Evolutionary conservation across 2,888 invertebrate genomes (phyloP).

Genomic region (Synergus itoensis): DNA sequence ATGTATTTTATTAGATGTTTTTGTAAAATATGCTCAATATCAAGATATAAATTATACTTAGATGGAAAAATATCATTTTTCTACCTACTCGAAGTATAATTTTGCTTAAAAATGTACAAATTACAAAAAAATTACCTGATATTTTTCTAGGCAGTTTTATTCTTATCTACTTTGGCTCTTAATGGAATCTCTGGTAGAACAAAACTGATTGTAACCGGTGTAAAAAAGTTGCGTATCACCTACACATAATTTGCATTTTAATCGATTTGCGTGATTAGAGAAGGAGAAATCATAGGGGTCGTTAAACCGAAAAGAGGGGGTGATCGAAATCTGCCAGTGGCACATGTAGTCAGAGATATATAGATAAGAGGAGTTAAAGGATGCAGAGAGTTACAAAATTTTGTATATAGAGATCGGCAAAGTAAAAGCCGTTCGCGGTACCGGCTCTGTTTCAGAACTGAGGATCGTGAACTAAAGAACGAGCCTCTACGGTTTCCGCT

Average conservation of each 20-base stretch:
- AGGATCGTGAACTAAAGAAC: slow-evolving; percentile 48
- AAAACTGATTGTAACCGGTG: slow-evolving; percentile 7
- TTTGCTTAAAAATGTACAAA: neutral
- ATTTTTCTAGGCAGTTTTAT: neutral
- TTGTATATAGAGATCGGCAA: neutral
- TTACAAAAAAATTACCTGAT: neutral
- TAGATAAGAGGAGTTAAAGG: neutral
- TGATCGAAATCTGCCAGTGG: slow-evolving; percentile 1
- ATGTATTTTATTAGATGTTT: too few species aligned
- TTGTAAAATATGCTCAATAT: neutral
- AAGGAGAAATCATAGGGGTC: slow-evolving; percentile 9
- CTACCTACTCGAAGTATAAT: neutral
- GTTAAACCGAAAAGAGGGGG: slow-evolving; percentile 1
- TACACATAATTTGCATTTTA: slow-evolving; percentile 26
- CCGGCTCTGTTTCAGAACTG: slow-evolving; percentile 45
- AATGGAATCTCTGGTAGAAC: slow-evolving; percentile 13
- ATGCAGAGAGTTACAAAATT: neutral
- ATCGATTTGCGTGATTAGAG: slow-evolving; percentile 4
- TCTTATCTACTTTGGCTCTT: neutral
- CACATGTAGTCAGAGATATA: neutral
- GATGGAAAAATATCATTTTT: neutral
- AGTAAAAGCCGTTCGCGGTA: slow-evolving; percentile 40
- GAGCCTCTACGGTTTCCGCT: slow-evolving; percentile 43
- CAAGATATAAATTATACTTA: too few species aligned
- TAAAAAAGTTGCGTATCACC: slow-evolving; percentile 34